Evolutionary conservation across 2,113 vertebrate genomes (phyloP), one percentile per base, ranked within the genome.

Genomic region (Centropus bengalensis): DNA sequence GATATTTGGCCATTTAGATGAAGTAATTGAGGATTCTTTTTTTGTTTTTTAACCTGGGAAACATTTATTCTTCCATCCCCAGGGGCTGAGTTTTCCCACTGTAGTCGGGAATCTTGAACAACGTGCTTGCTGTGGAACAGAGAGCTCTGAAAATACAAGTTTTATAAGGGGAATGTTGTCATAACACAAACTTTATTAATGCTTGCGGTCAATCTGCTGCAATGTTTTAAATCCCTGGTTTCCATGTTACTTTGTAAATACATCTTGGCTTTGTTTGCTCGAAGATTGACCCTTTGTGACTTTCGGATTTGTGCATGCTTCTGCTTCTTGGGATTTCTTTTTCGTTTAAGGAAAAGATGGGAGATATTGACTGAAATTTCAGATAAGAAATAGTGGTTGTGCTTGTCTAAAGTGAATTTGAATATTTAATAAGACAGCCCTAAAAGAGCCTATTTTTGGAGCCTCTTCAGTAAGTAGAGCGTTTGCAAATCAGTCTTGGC

Each of bases 231-330:
- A 75, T 64, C 91, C n/a, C 30, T 56, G 16, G 79, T 96, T 96
- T 93, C 93, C 52, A 86, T 67, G 91, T 90, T 81, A 81, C 68
- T 91, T 83, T 91, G 82, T 94, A 97, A 96, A 96, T 88, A 90
- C 60, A 90, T 44, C 67, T 91, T 89, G 68, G 49, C 79, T 77
- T 83, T 4, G 0, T 88, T 94, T 86, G 79, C 76, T 60, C 66
- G 52, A 81, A 78, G 68, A 67, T 62, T 88, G 89, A 94, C 88
- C 64, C 56, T 64, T 81, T 16, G n/a, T 91, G 85, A 74, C 82
- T 78, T 86, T 3, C 6, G 47, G 56, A 60, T 74, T 74, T 94
- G 32, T 33, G 26, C 10, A 18, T 0, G 3, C 36, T 88, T 91
- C 42, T 75, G 8, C 73, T 91, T 88, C 12, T 78, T 4, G 3